These are phyloP conservation scores for Mormoops blainvillei DNA, from an alignment of 2,113 vertebrate genomes.

Conservation along the genomic window DNA sequence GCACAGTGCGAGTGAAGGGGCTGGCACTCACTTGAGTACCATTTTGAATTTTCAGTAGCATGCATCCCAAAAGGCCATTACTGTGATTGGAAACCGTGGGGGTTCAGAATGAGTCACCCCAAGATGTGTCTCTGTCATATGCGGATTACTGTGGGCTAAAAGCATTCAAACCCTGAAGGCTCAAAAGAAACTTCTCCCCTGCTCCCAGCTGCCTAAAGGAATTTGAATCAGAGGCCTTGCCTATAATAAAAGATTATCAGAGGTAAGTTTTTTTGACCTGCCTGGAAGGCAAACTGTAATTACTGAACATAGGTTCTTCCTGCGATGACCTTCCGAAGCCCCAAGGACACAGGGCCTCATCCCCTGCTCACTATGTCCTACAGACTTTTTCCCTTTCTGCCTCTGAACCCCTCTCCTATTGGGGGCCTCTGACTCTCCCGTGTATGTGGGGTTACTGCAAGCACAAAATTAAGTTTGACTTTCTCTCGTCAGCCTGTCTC, in stretches of 20 bases:
- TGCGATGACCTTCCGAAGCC: neutral
- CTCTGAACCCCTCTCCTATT: neutral
- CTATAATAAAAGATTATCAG: neutral
- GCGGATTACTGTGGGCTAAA: neutral
- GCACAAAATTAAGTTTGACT: neutral
- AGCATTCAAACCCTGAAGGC: neutral
- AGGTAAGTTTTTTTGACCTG: neutral
- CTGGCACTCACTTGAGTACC: neutral
- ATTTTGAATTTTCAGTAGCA: neutral
- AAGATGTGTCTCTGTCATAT: neutral
- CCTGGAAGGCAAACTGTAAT: neutral
- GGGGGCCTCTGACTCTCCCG: neutral
- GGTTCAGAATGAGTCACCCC: neutral
- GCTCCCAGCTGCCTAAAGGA: neutral
- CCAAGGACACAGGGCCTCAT: neutral
- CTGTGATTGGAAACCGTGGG: neutral
- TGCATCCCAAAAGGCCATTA: neutral
- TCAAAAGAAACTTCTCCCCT: neutral
- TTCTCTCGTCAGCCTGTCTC: neutral
- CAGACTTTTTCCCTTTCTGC: neutral
- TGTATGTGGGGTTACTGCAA: neutral
- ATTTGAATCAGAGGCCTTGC: neutral
- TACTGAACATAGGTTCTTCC: neutral
- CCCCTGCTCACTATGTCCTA: neutral
- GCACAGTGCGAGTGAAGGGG: rapidly evolving